Conservation (phyloP, 2,888 invertebrate species). For the Campoletis raptor region DNA sequence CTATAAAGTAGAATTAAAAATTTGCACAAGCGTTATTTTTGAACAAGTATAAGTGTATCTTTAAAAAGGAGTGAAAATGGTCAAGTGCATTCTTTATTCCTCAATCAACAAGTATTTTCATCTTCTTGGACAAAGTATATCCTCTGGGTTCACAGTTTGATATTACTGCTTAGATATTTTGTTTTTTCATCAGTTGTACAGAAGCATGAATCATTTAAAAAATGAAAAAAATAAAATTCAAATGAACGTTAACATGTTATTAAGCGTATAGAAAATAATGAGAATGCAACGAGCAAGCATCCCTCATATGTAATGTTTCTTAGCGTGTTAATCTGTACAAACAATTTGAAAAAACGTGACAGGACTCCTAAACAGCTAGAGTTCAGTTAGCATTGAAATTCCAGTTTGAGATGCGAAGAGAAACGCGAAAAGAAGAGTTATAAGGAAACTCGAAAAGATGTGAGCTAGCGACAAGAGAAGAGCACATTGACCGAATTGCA, state of each 20-base stretch:
- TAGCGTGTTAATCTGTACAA: not conserved
- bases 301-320: not conserved
- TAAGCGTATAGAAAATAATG: not conserved
- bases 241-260: not conserved
- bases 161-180: not conserved
- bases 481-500: constrained; percentile 28
- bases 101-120: constrained; percentile 11
- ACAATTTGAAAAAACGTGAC: not conserved
- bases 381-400: not conserved
- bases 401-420: not conserved
- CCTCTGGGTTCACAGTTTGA: not conserved
- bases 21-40: not conserved
- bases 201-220: not conserved
- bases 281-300: not conserved
- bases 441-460: not conserved
- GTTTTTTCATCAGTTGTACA: not conserved
- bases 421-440: no score
- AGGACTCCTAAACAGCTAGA: not conserved
- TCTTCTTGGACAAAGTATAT: not conserved
- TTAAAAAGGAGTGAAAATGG: not conserved
- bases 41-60: not conserved
- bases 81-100: not conserved
- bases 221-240: not conserved
- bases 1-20: not conserved
- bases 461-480: not conserved